Evolutionary conservation across 2,113 vertebrate species (phyloP), one percentile per base, ranked within the genome.

Genomic region (Pedionomus torquatus): DNA sequence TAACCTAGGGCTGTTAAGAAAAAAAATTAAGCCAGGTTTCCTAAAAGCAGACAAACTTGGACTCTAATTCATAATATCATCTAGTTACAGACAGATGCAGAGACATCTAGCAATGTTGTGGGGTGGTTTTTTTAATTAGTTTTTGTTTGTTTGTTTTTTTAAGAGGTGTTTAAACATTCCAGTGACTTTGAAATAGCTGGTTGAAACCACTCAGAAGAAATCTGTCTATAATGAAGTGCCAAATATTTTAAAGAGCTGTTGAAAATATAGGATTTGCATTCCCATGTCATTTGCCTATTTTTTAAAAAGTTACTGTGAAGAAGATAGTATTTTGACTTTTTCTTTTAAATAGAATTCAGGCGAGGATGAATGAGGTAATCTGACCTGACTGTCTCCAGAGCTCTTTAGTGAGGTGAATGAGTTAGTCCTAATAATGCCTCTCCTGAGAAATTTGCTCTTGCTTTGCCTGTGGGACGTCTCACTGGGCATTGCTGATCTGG

Each of bases 401-500:
- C 31, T 75, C 16, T 35, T 26, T 11, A 17, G 31, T 5, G n/a
- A 46, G 37, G 17, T 25, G 65, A 31, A 5, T 2, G 30, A 58
- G 21, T 35, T 90, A 24, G 24, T 65, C 3, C 55, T 33, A 0
- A 7, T 0, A 61, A 23, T 37, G 21, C 5, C 25, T 60, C 15
- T 11, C 4, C 0, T 4, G 9, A 13, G 61, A 35, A 39, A 60
- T 2, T 3, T 26, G 25, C 30, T 74, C n/a, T 58, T 10, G 0
- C 41, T 52, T 24, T 70, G 31, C 58, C 7, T 13, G 1, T 10
- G 37, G 15, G 81, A 3, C 1, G 10, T 30, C 39, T 75, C 57
- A 0, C 15, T 10, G 61, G 70, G 15, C 18, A 10, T 28, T 31
- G 3, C 9, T 41, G 57, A 15, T 3, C 11, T 25, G 3, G 26